Evolutionary conservation across 2,797 vertebrate species (phyloP).

Genomic region (Erpetoichthys calabaricus): DNA sequence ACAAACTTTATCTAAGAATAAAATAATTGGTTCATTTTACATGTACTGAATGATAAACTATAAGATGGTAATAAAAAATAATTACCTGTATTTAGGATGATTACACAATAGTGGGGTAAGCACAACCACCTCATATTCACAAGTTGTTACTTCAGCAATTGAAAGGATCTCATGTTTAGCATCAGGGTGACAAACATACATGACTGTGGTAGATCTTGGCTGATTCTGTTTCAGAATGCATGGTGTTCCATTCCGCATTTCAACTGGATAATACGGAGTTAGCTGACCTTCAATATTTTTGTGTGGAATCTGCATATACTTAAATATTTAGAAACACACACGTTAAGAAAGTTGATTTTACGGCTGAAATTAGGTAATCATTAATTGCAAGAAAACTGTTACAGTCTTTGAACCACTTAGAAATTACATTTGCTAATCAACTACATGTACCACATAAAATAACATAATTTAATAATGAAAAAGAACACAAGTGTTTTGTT

Average conservation of each 20-base stretch:
- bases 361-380: not conserved
- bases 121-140: conserved; percentile 94
- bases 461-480: too few relatives aligned
- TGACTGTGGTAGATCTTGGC: conserved; percentile 67
- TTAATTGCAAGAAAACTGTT: conserved; percentile 10
- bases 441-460: too few relatives aligned
- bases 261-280: conserved; percentile 78
- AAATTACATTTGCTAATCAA: too few relatives aligned
- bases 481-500: too few relatives aligned
- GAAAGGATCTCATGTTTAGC: conserved; percentile 96
- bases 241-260: conserved; percentile 87
- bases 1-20: too few relatives aligned
- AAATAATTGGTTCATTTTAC: too few relatives aligned
- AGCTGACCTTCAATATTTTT: conserved; percentile 97
- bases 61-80: too few relatives aligned
- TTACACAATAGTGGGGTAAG: conserved; percentile 83
- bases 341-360: not conserved
- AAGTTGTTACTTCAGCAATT: conserved; percentile 86
- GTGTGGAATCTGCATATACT: conserved; percentile 58
- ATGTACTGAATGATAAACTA: too few relatives aligned
- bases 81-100: conserved; percentile 89
- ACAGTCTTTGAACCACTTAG: not conserved
- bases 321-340: not conserved
- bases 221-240: conserved; percentile 75
- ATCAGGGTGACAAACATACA: conserved; percentile 94